A percentile compares a stretch with the other conserved stretches of the same genome.
These are phyloP conservation scores for Meloidogyne hapla DNA, from an alignment of 1,140 invertebrate species.

Conservation along the genomic window DNA sequence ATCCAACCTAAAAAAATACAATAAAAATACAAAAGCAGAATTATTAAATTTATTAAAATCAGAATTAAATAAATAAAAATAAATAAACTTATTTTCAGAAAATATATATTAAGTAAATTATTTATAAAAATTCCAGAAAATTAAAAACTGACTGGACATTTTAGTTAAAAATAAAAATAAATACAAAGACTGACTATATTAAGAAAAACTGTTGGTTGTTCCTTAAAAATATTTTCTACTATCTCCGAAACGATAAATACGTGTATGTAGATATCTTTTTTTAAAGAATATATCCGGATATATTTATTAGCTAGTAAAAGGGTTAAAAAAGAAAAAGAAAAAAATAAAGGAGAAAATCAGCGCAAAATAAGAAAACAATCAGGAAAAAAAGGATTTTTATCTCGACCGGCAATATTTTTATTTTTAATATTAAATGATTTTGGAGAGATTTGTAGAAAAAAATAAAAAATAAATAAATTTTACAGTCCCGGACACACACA, in stretches of 20 bases:
- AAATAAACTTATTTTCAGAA: no score
- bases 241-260: slow-evolving; percentile 5
- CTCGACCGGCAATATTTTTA: neutral
- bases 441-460: neutral
- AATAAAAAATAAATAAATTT: no score
- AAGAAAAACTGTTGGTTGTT: neutral
- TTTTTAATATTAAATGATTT: neutral
- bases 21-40: no score
- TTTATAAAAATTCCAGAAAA: no score
- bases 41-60: no score
- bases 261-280: neutral
- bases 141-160: neutral
- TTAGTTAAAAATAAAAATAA: neutral
- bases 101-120: no score
- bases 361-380: neutral
- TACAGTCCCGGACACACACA: neutral
- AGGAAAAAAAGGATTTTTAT: slow-evolving; percentile 4
- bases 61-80: no score
- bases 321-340: neutral
- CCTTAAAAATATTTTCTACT: slow-evolving; percentile 3
- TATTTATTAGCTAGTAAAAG: neutral
- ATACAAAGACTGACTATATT: neutral
- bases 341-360: neutral
- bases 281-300: neutral
- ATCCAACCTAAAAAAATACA: no score